Evolutionary conservation across 2,797 vertebrate genomes (phyloP).

Genomic region (Heliangelus exortis): DNA sequence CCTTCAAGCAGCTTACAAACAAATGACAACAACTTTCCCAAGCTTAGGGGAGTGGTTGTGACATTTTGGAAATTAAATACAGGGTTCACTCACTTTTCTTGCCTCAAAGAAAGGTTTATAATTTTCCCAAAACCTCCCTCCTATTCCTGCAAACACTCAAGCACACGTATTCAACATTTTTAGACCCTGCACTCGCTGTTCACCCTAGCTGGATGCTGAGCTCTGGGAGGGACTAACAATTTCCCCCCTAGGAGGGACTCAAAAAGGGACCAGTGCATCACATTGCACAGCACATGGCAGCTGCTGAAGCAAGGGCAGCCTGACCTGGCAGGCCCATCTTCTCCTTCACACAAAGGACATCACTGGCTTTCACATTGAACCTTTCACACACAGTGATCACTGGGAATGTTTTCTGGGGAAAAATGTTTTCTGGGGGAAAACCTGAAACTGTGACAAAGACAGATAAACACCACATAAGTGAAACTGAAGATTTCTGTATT

Average conservation of each 20-base stretch:
- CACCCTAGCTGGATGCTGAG: background rate
- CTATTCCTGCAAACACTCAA: background rate
- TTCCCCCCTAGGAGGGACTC: background rate
- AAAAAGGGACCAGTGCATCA: background rate
- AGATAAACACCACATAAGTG: background rate
- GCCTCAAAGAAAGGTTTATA: constrained; percentile 26
- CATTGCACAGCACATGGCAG: fast-evolving
- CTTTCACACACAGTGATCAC: background rate
- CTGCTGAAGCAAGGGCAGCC: fast-evolving
- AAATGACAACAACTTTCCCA: constrained; percentile 46
- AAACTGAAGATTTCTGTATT: background rate
- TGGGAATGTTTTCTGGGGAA: background rate
- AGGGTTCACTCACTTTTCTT: constrained; percentile 27
- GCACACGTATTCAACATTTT: background rate
- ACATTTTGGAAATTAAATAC: constrained; percentile 55
- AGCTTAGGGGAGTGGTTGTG: constrained; percentile 35
- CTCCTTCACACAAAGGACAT: background rate
- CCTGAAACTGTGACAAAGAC: background rate
- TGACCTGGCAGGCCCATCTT: fast-evolving
- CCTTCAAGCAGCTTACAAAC: constrained; percentile 58
- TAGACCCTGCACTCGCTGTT: background rate
- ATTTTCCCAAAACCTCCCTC: constrained; percentile 31
- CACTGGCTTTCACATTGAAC: background rate
- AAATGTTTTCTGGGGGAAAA: background rate
- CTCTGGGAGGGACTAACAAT: background rate